A percentile compares a stretch with the other conserved stretches of the same genome.
phyloP scores from a whole-genome alignment of 2,888 invertebrate genomes.

The Pollenia griseotomentosa region DNA sequence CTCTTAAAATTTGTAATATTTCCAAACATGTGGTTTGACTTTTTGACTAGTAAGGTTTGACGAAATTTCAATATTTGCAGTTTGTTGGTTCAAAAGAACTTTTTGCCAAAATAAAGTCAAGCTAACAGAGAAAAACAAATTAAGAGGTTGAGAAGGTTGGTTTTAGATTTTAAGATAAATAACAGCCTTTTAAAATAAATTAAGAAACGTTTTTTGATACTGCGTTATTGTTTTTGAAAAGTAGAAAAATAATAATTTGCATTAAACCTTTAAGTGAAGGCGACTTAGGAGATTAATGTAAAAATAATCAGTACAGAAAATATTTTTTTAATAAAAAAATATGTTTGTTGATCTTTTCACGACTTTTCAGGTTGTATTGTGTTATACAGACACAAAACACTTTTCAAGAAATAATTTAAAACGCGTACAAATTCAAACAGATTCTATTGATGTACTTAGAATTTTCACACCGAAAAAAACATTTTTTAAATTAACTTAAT shows the following conservation, averaged over 20 bases:
- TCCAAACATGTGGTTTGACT: constrained; percentile 39
- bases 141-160: not conserved
- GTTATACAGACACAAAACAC: too few relatives aligned
- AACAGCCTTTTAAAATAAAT: constrained; percentile 1
- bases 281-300: not conserved
- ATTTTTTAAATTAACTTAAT: too few relatives aligned
- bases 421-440: too few relatives aligned
- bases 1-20: constrained; percentile 18
- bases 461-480: too few relatives aligned
- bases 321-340: too few relatives aligned
- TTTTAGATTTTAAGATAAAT: not conserved
- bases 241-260: not conserved
- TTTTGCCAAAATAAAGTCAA: not conserved
- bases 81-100: not conserved
- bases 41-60: constrained; percentile 20
- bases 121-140: not conserved
- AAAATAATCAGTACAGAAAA: too few relatives aligned
- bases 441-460: too few relatives aligned
- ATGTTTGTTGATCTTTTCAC: too few relatives aligned
- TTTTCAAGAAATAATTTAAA: too few relatives aligned
- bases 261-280: not conserved
- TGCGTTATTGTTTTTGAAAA: not conserved
- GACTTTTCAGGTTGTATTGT: too few relatives aligned
- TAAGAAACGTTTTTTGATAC: constrained; percentile 1
- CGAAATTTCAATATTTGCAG: constrained; percentile 6